Evolutionary conservation across 2,797 vertebrate genomes (phyloP), one percentile per base, ranked within the genome.

Genomic region (Sciurus carolinensis): DNA sequence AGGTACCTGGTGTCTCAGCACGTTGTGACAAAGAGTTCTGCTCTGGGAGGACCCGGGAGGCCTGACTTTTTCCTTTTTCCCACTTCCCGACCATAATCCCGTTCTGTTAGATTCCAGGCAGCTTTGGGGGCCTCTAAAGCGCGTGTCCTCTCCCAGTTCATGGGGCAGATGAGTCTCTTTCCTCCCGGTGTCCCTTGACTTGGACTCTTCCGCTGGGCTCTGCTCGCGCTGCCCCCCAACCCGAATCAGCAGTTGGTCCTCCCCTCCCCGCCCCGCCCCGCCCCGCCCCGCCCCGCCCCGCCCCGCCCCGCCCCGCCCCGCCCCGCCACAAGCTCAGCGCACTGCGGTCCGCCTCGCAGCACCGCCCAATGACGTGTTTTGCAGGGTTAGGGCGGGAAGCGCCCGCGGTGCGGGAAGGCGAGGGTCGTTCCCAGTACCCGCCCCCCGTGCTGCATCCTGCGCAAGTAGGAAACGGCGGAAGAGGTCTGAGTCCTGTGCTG

Each of bases 371-470:
- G 98, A 98, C 98, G 98, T 98, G 97, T 97, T 47, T 66, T 10
- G 5, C 12, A 0, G 62, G 87, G 57, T 18, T 8, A n/a, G 47
- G 64, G 79, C 20, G 66, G 8, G 76, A 81, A 89, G 92, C 1
- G 69, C 42, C 0, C 0, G 54, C 4, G 5, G 69, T 17, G 0
- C 4, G 6, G 88, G 62, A 62, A 98, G 97, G 97, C 98, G 98
- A 99, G 99, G 99, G 99, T 98, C 98, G 98, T 12, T 36, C 39
- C 1, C 2, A 0, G 66, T 1, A 1, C 1, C 92, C 26, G 76
- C 17, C 75, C 75, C 75, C 12, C 5, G 62, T 18, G 11, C 15
- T 28, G 42, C 39, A 30, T 20, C 20, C 13, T 47, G 11, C 26
- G 1, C 9, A 7, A 87, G 79, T 50, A 57, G 95, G 81, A 90